A percentile compares a stretch with the other conserved stretches of the same genome.
Evolutionary conservation across 2,888 invertebrate genomes (phyloP).

Genomic region (Frankliniella fusca): DNA sequence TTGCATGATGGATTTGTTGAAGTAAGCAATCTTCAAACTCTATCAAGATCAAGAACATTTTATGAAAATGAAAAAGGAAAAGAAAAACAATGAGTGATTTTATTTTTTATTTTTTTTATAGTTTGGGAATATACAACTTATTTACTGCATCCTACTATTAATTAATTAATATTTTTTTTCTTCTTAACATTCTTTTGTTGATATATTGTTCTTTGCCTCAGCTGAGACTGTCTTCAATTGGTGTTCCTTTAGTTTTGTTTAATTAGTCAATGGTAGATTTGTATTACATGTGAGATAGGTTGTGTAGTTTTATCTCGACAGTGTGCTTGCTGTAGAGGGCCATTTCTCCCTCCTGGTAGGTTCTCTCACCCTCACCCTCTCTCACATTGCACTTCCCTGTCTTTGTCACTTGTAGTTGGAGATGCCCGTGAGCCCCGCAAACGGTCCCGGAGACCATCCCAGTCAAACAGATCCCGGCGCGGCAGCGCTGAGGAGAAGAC

Average conservation of each 20-base stretch:
- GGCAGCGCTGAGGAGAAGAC: constrained; percentile 25
- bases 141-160: too few species aligned
- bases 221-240: too few species aligned
- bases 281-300: too few species aligned
- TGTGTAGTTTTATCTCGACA: neutral
- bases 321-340: neutral
- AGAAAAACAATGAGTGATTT: too few species aligned
- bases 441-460: constrained; percentile 33
- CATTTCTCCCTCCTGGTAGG: neutral
- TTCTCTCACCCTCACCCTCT: too few species aligned
- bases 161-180: too few species aligned
- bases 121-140: too few species aligned
- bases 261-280: too few species aligned
- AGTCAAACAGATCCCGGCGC: constrained; percentile 30
- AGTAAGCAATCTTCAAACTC: neutral
- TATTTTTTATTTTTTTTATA: too few species aligned
- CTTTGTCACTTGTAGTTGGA: constrained; percentile 24
- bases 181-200: too few species aligned
- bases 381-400: neutral
- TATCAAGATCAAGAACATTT: neutral
- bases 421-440: neutral
- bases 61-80: neutral
- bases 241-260: too few species aligned
- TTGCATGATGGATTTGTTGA: constrained; percentile 9
- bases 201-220: too few species aligned